phyloP scores from a whole-genome alignment of 2,888 invertebrate genomes.

The Rhagonycha lutea region DNA sequence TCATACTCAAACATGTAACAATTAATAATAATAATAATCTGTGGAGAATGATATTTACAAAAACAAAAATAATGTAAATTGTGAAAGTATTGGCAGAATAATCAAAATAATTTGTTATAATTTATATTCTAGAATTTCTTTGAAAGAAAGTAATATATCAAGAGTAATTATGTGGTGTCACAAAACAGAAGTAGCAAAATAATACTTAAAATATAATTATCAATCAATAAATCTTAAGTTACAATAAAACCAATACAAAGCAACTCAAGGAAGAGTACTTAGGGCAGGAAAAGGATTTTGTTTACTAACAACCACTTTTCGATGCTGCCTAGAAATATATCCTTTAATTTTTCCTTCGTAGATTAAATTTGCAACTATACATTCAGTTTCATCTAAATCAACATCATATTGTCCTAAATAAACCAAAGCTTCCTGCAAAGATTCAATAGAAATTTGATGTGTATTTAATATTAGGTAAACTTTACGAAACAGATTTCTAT shows the following conservation, averaged over 20 bases:
- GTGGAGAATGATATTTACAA: too few species aligned
- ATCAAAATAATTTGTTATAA: too few species aligned
- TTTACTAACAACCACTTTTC: constrained; percentile 96
- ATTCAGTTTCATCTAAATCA: constrained; percentile 92
- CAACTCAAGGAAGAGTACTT: constrained; percentile 61
- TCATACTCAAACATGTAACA: too few species aligned
- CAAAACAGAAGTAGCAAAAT: too few species aligned
- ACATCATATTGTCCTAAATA: constrained; percentile 83
- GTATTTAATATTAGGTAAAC: constrained; percentile 77
- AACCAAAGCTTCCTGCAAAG: constrained; percentile 81
- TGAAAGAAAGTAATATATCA: too few species aligned
- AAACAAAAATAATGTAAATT: too few species aligned
- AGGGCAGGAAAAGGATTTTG: constrained; percentile 91
- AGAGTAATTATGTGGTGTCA: too few species aligned
- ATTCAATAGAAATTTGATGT: constrained; percentile 87
- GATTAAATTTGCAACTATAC: constrained; percentile 95
- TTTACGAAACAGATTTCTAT: constrained; percentile 94
- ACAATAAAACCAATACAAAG: neutral
- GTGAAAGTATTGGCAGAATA: too few species aligned
- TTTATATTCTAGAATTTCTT: too few species aligned
- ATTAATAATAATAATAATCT: too few species aligned
- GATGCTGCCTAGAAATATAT: constrained; percentile 95
- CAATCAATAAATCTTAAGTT: neutral
- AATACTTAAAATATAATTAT: too few species aligned
- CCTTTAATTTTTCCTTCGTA: constrained; percentile 97